Evolutionary conservation across 2,113 vertebrate species (phyloP).

Genomic region (Nannospalax galili): DNA sequence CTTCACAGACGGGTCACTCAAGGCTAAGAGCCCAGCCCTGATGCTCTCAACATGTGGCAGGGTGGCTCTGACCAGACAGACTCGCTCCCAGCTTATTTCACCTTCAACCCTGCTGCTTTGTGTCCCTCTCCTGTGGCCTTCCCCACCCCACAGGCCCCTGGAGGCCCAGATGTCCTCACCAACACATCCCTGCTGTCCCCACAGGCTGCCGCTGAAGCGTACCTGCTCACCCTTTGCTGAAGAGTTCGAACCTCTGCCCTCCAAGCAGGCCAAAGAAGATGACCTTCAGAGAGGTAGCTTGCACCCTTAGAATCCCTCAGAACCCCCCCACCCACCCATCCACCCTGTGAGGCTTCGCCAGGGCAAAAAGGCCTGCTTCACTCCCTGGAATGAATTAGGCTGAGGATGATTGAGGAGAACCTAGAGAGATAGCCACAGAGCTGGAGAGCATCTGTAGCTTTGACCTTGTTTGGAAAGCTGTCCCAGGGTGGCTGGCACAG

Average conservation of each 20-base stretch:
- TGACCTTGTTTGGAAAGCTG: not conserved
- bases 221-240: constrained; percentile 88
- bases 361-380: not conserved
- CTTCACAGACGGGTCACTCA: not conserved
- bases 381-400: not conserved
- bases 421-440: not conserved
- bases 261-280: constrained; percentile 90
- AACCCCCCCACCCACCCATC: not conserved
- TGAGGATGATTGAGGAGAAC: not conserved
- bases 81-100: not conserved
- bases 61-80: not conserved
- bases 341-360: not conserved
- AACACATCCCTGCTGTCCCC: not conserved
- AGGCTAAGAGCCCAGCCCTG: not conserved
- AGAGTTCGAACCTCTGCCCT: constrained; percentile 84
- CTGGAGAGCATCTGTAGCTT: not conserved
- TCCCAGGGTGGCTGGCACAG: not conserved
- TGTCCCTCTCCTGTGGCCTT: too few species aligned
- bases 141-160: not conserved
- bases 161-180: not conserved
- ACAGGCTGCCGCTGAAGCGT: constrained; percentile 91
- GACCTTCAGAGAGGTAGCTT: constrained; percentile 92
- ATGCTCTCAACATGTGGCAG: not conserved
- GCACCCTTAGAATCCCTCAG: rapidly evolving
- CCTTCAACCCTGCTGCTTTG: not conserved